A percentile compares a stretch with the other conserved stretches of the same genome.
Evolutionary conservation across 1,140 invertebrate species (phyloP).

Genomic region (Hestina assimilis): DNA sequence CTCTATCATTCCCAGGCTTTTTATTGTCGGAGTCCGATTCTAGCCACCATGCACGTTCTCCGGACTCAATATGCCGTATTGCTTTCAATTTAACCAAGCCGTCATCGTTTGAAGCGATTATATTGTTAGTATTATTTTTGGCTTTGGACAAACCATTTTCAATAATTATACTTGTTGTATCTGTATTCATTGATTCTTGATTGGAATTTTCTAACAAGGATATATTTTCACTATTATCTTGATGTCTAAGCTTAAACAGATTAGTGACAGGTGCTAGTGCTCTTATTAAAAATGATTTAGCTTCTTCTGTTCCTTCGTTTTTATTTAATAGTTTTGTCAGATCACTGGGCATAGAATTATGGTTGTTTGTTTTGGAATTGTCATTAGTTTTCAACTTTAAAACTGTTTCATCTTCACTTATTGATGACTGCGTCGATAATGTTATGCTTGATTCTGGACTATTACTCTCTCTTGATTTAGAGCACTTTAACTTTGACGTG

Average conservation of each 20-base stretch:
- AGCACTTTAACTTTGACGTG: conserved; percentile 58
- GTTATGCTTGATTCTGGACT: conserved; percentile 73
- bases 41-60: conserved; percentile 81
- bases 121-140: conserved; percentile 52
- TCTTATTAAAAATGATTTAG: conserved; percentile 85
- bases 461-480: conserved; percentile 71
- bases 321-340: conserved; percentile 73
- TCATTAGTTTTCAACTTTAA: conserved; percentile 61
- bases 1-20: conserved; percentile 51
- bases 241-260: conserved; percentile 81
- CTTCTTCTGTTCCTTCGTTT: conserved; percentile 81
- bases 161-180: conserved; percentile 53
- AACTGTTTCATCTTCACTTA: conserved; percentile 72
- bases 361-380: conserved; percentile 78
- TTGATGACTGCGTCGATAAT: conserved; percentile 67
- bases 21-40: conserved; percentile 54
- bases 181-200: conserved; percentile 57
- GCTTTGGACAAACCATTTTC: conserved; percentile 57
- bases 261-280: conserved; percentile 84
- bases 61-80: conserved; percentile 77
- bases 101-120: conserved; percentile 62
- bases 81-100: conserved; percentile 71
- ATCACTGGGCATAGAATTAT: conserved; percentile 77
- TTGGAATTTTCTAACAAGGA: conserved; percentile 58
- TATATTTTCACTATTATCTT: conserved; percentile 72